A percentile compares a stretch with the other conserved stretches of the same genome.
These are phyloP conservation scores for Sebastes paucispinis DNA, from an alignment of 2,797 vertebrate genomes.

Conservation along the genomic window DNA sequence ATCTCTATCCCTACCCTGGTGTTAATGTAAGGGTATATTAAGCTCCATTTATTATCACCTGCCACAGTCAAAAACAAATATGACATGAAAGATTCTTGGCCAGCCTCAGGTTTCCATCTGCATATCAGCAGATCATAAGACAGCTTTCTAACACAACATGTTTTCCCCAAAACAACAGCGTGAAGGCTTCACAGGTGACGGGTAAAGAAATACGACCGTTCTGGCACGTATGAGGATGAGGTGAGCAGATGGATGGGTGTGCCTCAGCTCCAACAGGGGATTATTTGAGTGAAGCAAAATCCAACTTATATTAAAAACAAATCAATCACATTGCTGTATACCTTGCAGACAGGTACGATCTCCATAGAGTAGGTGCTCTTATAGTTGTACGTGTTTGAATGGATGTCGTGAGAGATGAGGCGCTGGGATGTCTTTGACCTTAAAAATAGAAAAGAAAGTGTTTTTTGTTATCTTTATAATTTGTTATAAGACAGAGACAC, in stretches of 20 bases:
- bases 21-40: not conserved
- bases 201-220: not conserved
- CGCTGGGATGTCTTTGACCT: conserved; percentile 95
- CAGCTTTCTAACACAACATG: conserved; percentile 1
- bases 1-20: not conserved
- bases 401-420: conserved; percentile 96
- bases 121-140: not conserved
- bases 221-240: not conserved
- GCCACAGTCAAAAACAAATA: not conserved
- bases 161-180: not conserved
- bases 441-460: conserved; percentile 18
- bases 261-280: not conserved
- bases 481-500: not conserved
- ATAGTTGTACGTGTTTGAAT: conserved; percentile 95
- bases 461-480: not conserved
- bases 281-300: not conserved
- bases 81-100: conserved; percentile 3
- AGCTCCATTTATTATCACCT: not conserved
- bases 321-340: conserved; percentile 46
- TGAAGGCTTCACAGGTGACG: not conserved
- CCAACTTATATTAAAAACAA: not conserved
- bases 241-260: not conserved
- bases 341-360: conserved; percentile 98
- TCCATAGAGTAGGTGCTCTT: conserved; percentile 98
- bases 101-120: not conserved